Evolutionary conservation across 2,888 invertebrate species (phyloP), one percentile per base, ranked within the genome.

Genomic region (Notodonta ziczac): DNA sequence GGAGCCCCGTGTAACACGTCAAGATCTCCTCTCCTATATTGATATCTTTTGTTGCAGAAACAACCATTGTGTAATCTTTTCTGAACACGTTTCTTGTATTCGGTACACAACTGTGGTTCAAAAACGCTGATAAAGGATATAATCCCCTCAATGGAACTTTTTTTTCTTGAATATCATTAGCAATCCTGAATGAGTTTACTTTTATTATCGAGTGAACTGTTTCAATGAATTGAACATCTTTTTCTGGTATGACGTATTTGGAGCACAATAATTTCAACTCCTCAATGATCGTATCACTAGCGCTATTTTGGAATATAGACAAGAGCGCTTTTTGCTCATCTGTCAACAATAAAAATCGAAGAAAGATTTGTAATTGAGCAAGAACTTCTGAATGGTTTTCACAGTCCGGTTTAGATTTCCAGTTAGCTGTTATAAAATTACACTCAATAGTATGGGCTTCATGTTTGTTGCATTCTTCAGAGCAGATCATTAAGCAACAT

Each of bases 31-130:
- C 90, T 24, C 94, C 95, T 57, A 85, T 82, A 44, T 87, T 83
- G 58, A 97, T 96, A 60, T 94, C 88, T 61, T 86, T 87, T 0
- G 95, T 85, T 6, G 96, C 95, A 71, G 93, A 94, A 9, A 96
- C 91, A 32, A 93, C 85, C 94, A 96, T 95, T 13, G 87, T 83
- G 62, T 94, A 89, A 62, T 94, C 83, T 0, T 83, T 77, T 73
- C 92, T 93, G 70, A 96, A 96, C 14, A 94, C 89, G 77, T 95
- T 96, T 65, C 94, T 93, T 0, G 96, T 95, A 78, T 96, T 97
- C 4, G 97, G 96, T 35, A 90, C 80, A 80, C 97, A 97, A 62
- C 91, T 93, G 78, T 97, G 97, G 85, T 96, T 97, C 69, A 96
- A 88, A 67, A 96, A 90, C 48, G 96, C 93, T 5, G 95, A 95